Base-by-base conservation (phyloP, 1,140 invertebrate species). In the Watersipora subatra region DNA sequence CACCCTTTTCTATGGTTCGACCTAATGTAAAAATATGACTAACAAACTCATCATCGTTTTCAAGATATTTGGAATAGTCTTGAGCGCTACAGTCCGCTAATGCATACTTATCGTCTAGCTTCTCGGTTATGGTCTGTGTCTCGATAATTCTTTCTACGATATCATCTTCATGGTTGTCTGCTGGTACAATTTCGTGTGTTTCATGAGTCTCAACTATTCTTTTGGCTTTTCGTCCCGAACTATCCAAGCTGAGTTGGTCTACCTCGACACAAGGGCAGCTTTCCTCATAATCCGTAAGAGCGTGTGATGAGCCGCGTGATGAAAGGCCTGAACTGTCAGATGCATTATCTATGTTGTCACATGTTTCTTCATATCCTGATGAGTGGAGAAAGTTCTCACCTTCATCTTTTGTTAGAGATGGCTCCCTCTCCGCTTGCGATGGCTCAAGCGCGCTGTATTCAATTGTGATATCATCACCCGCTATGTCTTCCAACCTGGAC, bases 1-100 rank as follows among this genome's bases (percentile, higher is more conserved):
- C 7, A 59, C 17, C 22, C 22, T 59, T 59, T 28, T 59, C 58
- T 28, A 25, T 59, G 7, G 22, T 59, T 24, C 58, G 7, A 59
- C 58, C 58, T 12, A 59, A 22, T 25, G 58, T 59, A 28, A 59
- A 59, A 22, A 59, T 28, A 28, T 25, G 27, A 28, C 27, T 59
- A 22, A 59, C 58, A 28, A 59, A 59, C 22, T 59, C 22, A 28
- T 59, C 58, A 28, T 59, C 58, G 22, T 59, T 28, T 22, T 59
- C 22, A 24, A 59, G 22, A 28, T 59, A 59, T 28, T 59, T 24
- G 58, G 58, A 59, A 22, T 25, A 59, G 22, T 59, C 58, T 28
- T 59, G 7, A 12, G 7, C 22, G 7, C n/a, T n/a, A 46, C n/a
- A n/a, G 7, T 46, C n/a, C 7, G 7, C n/a, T 7, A 46, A 46